Percentiles rank a stretch among this genome's conserved stretches.
Conservation (phyloP, 2,113 vertebrate species). For the Salvator merianae region DNA sequence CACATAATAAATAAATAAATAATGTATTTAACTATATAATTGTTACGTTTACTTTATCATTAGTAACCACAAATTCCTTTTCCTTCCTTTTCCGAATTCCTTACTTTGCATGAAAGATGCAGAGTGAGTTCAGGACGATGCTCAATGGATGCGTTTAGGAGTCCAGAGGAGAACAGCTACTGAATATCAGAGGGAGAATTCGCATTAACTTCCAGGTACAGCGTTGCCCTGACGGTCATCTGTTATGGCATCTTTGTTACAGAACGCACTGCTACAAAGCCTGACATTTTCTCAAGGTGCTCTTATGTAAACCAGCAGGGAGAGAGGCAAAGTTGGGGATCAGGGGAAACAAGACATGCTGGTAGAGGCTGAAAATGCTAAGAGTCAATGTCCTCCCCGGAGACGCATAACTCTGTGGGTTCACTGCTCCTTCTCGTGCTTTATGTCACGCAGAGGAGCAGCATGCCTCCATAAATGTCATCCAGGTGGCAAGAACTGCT, state of each 20-base stretch:
- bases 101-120: too few relatives aligned
- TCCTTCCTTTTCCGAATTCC: too few relatives aligned
- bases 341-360: neutral
- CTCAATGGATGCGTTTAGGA: too few relatives aligned
- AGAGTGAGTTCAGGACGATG: too few relatives aligned
- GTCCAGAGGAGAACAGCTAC: too few relatives aligned
- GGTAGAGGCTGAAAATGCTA: neutral
- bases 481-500: too few relatives aligned
- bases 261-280: slow-evolving; percentile 1
- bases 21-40: too few relatives aligned
- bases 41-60: too few relatives aligned
- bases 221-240: slow-evolving; percentile 29
- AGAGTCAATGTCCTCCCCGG: neutral
- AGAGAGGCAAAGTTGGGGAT: neutral
- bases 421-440: too few relatives aligned
- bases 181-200: too few relatives aligned
- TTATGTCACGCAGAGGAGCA: neutral
- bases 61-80: too few relatives aligned
- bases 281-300: slow-evolving; percentile 25
- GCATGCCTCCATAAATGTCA: neutral
- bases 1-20: too few relatives aligned
- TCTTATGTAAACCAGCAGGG: neutral
- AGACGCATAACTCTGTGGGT: neutral
- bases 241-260: slow-evolving; percentile 32
- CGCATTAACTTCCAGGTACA: neutral